Evolutionary conservation across 2,888 invertebrate species (phyloP).

Genomic region (Malthinus seriepunctatus): DNA sequence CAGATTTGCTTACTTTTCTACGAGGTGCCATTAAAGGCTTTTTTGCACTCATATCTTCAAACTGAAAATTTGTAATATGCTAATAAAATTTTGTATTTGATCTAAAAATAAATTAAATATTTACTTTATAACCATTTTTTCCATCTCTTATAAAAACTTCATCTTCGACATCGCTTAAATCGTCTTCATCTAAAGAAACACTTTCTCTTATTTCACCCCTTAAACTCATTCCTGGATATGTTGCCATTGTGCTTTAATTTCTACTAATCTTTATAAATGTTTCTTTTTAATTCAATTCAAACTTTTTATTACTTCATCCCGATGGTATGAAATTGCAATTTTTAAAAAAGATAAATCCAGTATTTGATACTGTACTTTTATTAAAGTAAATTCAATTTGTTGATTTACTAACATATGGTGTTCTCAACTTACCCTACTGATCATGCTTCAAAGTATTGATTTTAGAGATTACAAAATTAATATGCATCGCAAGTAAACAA

Average conservation of each 20-base stretch:
- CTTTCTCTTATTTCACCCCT: constrained; percentile 68
- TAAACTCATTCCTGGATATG: constrained; percentile 62
- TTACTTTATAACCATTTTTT: constrained; percentile 64
- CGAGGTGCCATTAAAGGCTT: constrained; percentile 75
- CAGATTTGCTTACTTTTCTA: constrained; percentile 58
- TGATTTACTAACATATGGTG: constrained; percentile 25
- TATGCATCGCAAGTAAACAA: not conserved
- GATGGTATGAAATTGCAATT: not conserved
- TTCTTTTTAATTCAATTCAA: not conserved
- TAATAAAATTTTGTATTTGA: not conserved
- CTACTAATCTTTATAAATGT: not conserved
- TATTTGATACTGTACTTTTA: not conserved
- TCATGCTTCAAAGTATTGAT: constrained; percentile 42
- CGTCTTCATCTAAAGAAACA: constrained; percentile 67
- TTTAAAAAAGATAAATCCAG: too few relatives aligned
- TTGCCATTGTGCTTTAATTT: constrained; percentile 52
- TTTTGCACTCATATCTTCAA: constrained; percentile 71
- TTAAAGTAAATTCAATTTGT: constrained; percentile 8
- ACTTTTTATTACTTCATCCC: too few relatives aligned
- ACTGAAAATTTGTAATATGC: constrained; percentile 46
- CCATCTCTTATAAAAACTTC: constrained; percentile 78
- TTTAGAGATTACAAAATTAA: constrained; percentile 21
- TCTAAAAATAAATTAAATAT: constrained; percentile 2
- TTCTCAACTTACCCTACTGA: constrained; percentile 24
- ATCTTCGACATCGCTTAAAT: constrained; percentile 75